These are phyloP conservation scores for Ivindomyrus marchei DNA, from an alignment of 2,113 vertebrate genomes.

Conservation along the genomic window DNA sequence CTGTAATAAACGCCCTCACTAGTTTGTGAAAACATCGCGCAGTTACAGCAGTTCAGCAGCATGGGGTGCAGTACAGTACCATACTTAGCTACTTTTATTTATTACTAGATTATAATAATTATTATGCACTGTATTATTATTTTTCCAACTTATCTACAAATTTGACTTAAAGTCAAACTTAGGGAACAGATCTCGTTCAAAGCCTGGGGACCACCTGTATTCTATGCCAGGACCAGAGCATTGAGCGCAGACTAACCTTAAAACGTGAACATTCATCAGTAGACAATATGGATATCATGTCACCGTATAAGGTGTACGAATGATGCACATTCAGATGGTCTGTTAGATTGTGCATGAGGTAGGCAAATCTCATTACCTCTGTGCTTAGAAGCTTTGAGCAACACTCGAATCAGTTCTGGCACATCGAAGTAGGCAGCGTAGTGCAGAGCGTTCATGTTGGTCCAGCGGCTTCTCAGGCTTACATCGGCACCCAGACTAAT, in stretches of 20 bases:
- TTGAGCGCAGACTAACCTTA: neutral
- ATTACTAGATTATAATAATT: neutral
- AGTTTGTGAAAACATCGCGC: neutral
- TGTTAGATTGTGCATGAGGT: neutral
- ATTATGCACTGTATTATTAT: neutral
- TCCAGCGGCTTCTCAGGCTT: constrained; percentile 85
- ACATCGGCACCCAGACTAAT: constrained; percentile 74
- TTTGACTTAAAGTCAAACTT: neutral
- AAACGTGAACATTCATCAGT: neutral
- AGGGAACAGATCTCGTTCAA: neutral
- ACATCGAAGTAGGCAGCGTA: constrained; percentile 88
- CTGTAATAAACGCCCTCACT: neutral
- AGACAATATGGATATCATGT: neutral
- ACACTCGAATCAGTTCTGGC: constrained; percentile 75
- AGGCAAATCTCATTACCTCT: constrained; percentile 58
- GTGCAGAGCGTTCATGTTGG: constrained; percentile 89
- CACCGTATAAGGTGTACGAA: neutral
- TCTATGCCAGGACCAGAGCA: neutral
- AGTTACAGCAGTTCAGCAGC: neutral
- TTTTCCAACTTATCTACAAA: neutral
- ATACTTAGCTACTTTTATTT: neutral
- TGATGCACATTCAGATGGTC: neutral
- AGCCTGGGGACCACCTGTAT: neutral
- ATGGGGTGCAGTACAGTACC: neutral
- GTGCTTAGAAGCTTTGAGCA: constrained; percentile 72